Percentiles rank a stretch among this genome's conserved stretches.
Conservation (phyloP, 2,113 vertebrate genomes). For the Coturnix japonica region DNA sequence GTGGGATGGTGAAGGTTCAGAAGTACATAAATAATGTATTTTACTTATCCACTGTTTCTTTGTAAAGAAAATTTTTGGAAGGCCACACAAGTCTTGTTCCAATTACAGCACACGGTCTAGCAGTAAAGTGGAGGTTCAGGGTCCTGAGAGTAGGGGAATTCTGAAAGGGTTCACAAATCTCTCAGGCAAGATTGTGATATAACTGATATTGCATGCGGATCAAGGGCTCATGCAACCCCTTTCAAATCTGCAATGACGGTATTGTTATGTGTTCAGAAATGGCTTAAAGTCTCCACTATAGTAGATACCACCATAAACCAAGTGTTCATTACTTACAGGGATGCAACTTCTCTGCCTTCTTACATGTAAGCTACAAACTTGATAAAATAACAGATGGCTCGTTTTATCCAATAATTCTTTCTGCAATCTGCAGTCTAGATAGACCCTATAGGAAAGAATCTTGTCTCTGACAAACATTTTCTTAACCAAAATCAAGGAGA, state of each 20-base stretch:
- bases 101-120: not conserved
- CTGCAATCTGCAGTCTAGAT: not conserved
- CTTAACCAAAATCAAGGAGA: not conserved
- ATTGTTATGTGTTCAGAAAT: not conserved
- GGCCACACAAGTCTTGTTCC: not conserved
- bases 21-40: not conserved
- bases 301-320: accelerated
- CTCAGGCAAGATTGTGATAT: not conserved
- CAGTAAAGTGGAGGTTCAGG: not conserved
- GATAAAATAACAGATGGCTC: not conserved
- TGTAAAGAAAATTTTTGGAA: not conserved
- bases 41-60: not conserved
- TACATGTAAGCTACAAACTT: not conserved
- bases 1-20: not conserved
- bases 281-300: not conserved
- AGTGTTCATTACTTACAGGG: not conserved
- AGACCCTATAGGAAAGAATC: not conserved
- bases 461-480: not conserved
- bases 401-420: not conserved
- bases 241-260: not conserved
- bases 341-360: not conserved
- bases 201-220: not conserved
- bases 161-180: not conserved
- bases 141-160: not conserved
- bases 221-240: not conserved